phyloP scores from a whole-genome alignment of 2,797 vertebrate genomes.

The Sebastes nivosus region DNA sequence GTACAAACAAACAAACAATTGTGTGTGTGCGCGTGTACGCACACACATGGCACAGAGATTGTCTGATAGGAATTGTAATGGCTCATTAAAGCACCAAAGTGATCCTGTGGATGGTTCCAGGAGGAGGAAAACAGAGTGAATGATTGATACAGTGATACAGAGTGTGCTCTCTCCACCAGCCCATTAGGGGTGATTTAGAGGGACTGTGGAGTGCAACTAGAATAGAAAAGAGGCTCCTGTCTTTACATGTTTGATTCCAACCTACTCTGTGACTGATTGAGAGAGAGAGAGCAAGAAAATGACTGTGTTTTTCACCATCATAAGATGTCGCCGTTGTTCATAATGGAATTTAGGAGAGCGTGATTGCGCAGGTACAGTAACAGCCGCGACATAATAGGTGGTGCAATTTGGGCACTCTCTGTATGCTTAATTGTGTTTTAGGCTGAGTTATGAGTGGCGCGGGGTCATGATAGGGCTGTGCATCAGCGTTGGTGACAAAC shows the following conservation, averaged over 20 bases:
- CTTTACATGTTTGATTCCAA: conserved; percentile 58
- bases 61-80: conserved; percentile 82
- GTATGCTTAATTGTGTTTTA: conserved; percentile 34
- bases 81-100: conserved; percentile 81
- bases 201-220: conserved; percentile 68
- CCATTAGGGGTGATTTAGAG: conserved; percentile 82
- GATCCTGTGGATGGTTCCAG: conserved; percentile 70
- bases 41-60: conserved; percentile 49
- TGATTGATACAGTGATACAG: conserved; percentile 80
- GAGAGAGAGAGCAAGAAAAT: conserved; percentile 43
- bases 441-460: conserved; percentile 4
- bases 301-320: conserved; percentile 44
- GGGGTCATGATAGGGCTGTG: background rate
- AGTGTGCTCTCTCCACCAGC: conserved; percentile 70
- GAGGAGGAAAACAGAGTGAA: conserved; percentile 76
- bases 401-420: conserved; percentile 28
- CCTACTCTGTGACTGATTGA: conserved; percentile 53
- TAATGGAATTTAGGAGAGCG: conserved; percentile 37
- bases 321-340: conserved; percentile 31
- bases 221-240: conserved; percentile 63
- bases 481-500: conserved; percentile 22
- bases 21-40: conserved; percentile 9
- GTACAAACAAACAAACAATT: conserved; percentile 46
- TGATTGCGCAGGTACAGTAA: conserved; percentile 40
- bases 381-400: conserved; percentile 11